Conservation (phyloP, 2,888 invertebrate genomes). For the Euzophera pinguis region DNA sequence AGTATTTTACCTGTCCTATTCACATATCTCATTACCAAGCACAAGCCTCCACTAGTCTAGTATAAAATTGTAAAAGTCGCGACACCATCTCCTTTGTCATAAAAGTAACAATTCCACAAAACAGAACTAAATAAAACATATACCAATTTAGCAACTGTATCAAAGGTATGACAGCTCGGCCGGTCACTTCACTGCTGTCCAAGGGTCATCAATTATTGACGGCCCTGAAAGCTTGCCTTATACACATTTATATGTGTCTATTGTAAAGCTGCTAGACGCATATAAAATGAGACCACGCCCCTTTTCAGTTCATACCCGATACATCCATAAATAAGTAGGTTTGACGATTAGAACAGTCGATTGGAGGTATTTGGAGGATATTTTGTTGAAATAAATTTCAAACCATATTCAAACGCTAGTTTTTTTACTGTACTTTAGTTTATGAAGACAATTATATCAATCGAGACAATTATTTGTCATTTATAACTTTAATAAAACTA, state of each 20-base stretch:
- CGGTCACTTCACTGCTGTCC: conserved; percentile 43
- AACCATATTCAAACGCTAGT: background rate
- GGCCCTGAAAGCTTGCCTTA: conserved; percentile 53
- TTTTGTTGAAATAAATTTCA: conserved; percentile 8
- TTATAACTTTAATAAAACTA: too few species aligned
- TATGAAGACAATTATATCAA: too few species aligned
- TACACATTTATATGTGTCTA: background rate
- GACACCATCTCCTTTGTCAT: too few species aligned
- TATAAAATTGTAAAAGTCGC: too few species aligned
- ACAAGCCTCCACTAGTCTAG: too few species aligned
- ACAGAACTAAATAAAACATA: background rate
- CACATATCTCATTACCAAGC: too few species aligned
- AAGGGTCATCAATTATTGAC: conserved; percentile 74
- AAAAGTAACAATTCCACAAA: too few species aligned
- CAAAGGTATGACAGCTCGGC: conserved; percentile 21
- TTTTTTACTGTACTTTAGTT: too few species aligned
- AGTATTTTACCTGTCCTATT: too few species aligned
- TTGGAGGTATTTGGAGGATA: conserved; percentile 15
- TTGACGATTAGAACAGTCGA: conserved; percentile 23
- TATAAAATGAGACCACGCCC: conserved; percentile 45
- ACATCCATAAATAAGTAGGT: conserved; percentile 27
- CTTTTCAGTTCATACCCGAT: conserved; percentile 27
- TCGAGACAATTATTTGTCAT: too few species aligned
- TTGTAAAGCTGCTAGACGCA: conserved; percentile 47
- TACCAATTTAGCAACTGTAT: background rate